Evolutionary conservation across 2,888 invertebrate genomes (phyloP), one percentile per base, ranked within the genome.

Genomic region (Nymphalis c-album): DNA sequence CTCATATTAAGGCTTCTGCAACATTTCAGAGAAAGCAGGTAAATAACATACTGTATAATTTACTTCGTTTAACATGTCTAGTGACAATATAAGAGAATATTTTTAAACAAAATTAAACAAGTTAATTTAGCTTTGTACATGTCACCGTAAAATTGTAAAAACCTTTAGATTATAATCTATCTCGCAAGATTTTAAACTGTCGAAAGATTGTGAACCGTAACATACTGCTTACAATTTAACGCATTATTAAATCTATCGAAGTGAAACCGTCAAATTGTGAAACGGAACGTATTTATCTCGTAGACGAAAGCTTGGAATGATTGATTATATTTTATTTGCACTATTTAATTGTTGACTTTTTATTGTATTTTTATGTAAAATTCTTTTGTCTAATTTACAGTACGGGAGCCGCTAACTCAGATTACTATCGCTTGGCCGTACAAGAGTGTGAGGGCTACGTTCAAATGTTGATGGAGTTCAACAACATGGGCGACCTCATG

Each of bases 401-500:
- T 75, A 84, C 81, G 73, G 85, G 86, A 53, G 76, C 85, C 6
- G 81, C 87, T 7, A 87, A 86, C 63, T 91, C 95, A 7, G 95
- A 96, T 81, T 93, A 94, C 67, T 95, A 95, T 81, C 93, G 94
- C 74, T 92, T 93, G 76, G 96, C 96, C 31, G 96, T 98, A 74
- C 95, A 96, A 81, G 96, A 97, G 80, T 97, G 97, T 68, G 98
- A 98, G 85, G 94, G 94, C 69, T 98, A 96, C 88, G 95, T 98
- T 69, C 95, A 96, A 75, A 97, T 98, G 96, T 91, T 99, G 70
- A 96, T 98, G 89, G 97, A 98, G 83, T 95, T 98, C 78, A 98
- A 98, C 91, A 97, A 97, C 82, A 97, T 98, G 97, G 99, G 99
- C 48, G 98, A 98, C 75, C 95, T 98, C 73, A 98, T 99, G 98